These are phyloP conservation scores for Drosophila obscura DNA, from an alignment of 1,140 invertebrate species.

Conservation along the genomic window DNA sequence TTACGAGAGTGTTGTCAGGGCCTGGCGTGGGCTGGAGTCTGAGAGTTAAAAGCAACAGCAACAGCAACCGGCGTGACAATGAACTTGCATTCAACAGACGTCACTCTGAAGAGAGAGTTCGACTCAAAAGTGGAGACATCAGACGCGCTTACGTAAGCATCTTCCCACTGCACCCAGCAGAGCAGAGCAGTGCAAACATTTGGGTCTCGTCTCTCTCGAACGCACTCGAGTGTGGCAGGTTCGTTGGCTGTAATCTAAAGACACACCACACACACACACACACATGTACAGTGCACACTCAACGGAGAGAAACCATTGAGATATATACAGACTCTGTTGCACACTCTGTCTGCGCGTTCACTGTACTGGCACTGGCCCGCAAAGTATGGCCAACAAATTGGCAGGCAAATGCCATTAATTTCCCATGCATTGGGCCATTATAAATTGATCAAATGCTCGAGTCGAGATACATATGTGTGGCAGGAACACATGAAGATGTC, in stretches of 20 bases:
- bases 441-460: slow-evolving; percentile 41
- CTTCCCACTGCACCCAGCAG: slow-evolving; percentile 1
- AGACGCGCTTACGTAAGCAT: slow-evolving; percentile 46
- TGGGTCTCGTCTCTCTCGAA: slow-evolving; percentile 2
- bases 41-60: slow-evolving; percentile 1
- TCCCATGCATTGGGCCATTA: slow-evolving; percentile 24
- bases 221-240: slow-evolving; percentile 64
- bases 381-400: slow-evolving; percentile 41
- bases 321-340: not conserved
- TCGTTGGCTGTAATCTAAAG: slow-evolving; percentile 36
- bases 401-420: slow-evolving; percentile 59
- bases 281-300: not conserved
- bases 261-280: not conserved
- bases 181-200: too few species aligned
- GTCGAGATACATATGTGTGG: slow-evolving; percentile 31
- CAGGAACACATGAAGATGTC: slow-evolving; percentile 5
- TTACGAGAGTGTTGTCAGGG: slow-evolving; percentile 34
- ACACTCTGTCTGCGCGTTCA: not conserved
- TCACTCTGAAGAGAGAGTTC: not conserved
- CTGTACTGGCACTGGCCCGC: too few species aligned
- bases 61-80: slow-evolving; percentile 46
- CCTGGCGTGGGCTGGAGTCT: slow-evolving; percentile 32
- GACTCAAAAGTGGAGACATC: slow-evolving; percentile 17
- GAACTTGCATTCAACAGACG: slow-evolving; percentile 57
- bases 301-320: not conserved